Base-by-base conservation (phyloP, 2,888 invertebrate genomes). In the Dermolepida albohirtum region DNA sequence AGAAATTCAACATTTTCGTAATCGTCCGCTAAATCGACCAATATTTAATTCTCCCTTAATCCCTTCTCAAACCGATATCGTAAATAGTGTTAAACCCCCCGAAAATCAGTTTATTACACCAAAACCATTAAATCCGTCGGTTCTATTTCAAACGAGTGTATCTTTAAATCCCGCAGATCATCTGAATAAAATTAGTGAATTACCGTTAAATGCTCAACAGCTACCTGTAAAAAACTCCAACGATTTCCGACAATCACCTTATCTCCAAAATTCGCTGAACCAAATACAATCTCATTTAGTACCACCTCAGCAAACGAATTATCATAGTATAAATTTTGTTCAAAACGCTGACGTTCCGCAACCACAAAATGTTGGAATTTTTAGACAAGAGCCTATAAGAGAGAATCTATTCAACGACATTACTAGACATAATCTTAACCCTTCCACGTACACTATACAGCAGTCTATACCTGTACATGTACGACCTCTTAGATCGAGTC, bases 71-170 rank as follows among this genome's bases (percentile, higher is more conserved):
- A 44, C 57, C 49, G 68, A 64, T 11, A 51, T 55, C 44, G 62
- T 49, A 14, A 54, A 43, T 12, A 66, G 34, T 27, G 41, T 55
- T 39, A 16, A 22, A 22, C 41, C 55, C 0, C 41, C 55, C 0
- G 22, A 71, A 73, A 80, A 67, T 11, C 71, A 27, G 77, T 74
- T 59, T 71, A 78, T 39, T 80, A 80, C 70, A 77, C 82, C 49
- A 14, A 64, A 57, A 57, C 59, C 57, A 2, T 11, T 49, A 14
- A 50, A 59, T 47, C 71, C 71, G 17, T 74, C 76, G 4, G 76
- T 88, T n/a, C 81, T 85, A 2, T 84, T 89, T 64, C 85, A 87
- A 76, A 85, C 86, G 0, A 89, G 88, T 70, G 82, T 82, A 75
- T 84, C 82, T 75, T 85, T 82, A 51, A 78, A 79, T 50, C 78